Evolutionary conservation across 92 coral and sea anemone genomes (phyloP).

Genomic region (Umimayanthus kanabou): DNA sequence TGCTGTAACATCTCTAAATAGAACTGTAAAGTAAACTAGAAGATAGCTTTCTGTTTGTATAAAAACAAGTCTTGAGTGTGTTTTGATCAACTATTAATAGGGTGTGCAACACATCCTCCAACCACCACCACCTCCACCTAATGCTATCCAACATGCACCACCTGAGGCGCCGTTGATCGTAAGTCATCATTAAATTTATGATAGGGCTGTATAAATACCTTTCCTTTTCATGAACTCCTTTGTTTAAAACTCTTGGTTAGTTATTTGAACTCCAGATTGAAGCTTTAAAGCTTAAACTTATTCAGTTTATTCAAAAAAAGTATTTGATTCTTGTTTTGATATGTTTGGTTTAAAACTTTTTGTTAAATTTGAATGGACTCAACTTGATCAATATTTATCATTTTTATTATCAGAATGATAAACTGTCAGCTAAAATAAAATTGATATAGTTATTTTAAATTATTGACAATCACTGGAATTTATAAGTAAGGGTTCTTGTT

Average conservation of each 20-base stretch:
- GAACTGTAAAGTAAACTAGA: neutral
- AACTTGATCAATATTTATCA: too few species aligned
- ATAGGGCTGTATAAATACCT: neutral
- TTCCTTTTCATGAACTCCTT: neutral
- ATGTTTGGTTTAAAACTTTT: too few species aligned
- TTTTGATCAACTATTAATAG: conserved; percentile 34
- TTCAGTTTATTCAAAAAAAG: too few species aligned
- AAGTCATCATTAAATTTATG: conserved; percentile 4
- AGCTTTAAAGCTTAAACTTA: too few species aligned
- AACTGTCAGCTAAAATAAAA: too few species aligned
- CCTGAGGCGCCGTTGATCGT: conserved; percentile 37
- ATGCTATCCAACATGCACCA: conserved; percentile 28
- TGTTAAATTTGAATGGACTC: neutral
- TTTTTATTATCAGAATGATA: too few species aligned
- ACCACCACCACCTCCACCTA: conserved; percentile 30
- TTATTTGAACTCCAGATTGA: too few species aligned
- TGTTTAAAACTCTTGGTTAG: neutral
- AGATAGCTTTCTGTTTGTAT: neutral
- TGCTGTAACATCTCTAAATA: neutral
- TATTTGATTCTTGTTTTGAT: too few species aligned
- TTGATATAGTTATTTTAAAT: too few species aligned
- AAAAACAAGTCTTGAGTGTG: neutral
- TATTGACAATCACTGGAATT: too few species aligned
- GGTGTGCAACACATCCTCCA: conserved; percentile 49
- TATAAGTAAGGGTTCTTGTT: too few species aligned